Conservation (phyloP, 2,888 invertebrate genomes). For the Thereva unica region DNA sequence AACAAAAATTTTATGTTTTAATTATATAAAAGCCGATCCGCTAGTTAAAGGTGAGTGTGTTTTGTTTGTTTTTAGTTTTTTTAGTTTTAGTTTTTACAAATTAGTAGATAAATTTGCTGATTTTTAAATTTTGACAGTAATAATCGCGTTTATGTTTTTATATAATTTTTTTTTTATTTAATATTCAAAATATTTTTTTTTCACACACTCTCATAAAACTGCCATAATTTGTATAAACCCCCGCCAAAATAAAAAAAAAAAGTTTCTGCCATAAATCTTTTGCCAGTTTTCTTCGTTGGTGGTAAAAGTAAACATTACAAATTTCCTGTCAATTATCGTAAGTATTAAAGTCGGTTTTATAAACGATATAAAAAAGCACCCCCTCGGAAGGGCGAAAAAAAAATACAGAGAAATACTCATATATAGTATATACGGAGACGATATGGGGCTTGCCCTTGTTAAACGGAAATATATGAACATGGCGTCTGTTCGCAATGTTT, state of each 20-base stretch:
- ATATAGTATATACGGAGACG: background rate
- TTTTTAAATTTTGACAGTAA: slow-evolving; percentile 29
- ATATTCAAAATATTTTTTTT: too few species aligned
- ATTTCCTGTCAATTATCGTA: slow-evolving; percentile 26
- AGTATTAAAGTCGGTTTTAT: slow-evolving; percentile 15
- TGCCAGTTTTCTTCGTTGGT: too few species aligned
- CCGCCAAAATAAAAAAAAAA: too few species aligned
- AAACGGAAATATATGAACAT: too few species aligned
- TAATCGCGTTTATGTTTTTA: background rate
- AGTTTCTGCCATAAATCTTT: too few species aligned
- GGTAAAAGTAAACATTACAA: background rate
- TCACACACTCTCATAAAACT: too few species aligned
- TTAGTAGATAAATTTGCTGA: slow-evolving; percentile 6
- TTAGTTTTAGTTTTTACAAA: too few species aligned
- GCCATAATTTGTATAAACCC: too few species aligned
- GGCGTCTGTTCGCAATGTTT: background rate
- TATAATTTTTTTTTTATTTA: too few species aligned
- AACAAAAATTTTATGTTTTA: slow-evolving; percentile 26
- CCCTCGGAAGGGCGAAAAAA: background rate
- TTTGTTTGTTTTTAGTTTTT: too few species aligned
- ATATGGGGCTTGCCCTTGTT: too few species aligned
- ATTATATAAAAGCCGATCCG: slow-evolving; percentile 6
- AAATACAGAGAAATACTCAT: background rate
- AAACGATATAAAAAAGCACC: slow-evolving; percentile 15
- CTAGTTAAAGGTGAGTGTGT: background rate